Evolutionary conservation across 2,888 invertebrate genomes (phyloP).

Genomic region (Lomographa bimaculata): DNA sequence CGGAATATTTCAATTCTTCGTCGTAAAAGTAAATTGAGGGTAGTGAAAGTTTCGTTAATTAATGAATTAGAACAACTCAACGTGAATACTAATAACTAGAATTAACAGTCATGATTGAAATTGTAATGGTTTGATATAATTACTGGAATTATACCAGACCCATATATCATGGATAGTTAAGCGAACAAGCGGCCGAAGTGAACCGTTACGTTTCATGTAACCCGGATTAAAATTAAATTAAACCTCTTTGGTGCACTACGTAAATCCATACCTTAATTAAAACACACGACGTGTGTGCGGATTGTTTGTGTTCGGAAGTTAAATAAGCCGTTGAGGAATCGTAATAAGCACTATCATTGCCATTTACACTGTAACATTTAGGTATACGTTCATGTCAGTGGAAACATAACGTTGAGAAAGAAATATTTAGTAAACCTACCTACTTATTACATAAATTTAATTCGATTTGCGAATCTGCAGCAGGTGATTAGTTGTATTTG

Average conservation of each 20-base stretch:
- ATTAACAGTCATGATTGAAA: slow-evolving; percentile 32
- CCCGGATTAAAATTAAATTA: slow-evolving; percentile 27
- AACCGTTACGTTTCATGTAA: slow-evolving; percentile 17
- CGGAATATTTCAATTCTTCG: slow-evolving; percentile 58
- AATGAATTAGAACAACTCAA: slow-evolving; percentile 60
- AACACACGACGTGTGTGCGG: slow-evolving; percentile 14
- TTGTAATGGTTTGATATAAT: neutral
- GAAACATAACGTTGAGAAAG: too few relatives aligned
- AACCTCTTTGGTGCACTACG: slow-evolving; percentile 22
- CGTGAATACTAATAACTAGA: slow-evolving; percentile 65
- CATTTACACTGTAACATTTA: too few relatives aligned
- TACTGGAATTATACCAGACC: slow-evolving; percentile 23
- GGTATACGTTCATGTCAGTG: too few relatives aligned
- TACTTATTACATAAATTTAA: too few relatives aligned
- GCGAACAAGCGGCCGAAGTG: slow-evolving; percentile 13
- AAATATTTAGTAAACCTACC: too few relatives aligned
- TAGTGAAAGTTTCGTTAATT: slow-evolving; percentile 64
- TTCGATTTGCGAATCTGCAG: too few relatives aligned
- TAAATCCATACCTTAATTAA: slow-evolving; percentile 26
- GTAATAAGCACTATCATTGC: too few relatives aligned
- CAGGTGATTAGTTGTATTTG: too few relatives aligned
- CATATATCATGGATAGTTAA: slow-evolving; percentile 20
- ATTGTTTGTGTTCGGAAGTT: slow-evolving; percentile 21
- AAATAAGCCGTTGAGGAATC: slow-evolving; percentile 11
- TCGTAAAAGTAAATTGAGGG: slow-evolving; percentile 53